Percentiles rank a stretch among this genome's conserved stretches.
These are phyloP conservation scores for Ornithorhynchus anatinus DNA, from an alignment of 2,113 vertebrate species.

Conservation along the genomic window DNA sequence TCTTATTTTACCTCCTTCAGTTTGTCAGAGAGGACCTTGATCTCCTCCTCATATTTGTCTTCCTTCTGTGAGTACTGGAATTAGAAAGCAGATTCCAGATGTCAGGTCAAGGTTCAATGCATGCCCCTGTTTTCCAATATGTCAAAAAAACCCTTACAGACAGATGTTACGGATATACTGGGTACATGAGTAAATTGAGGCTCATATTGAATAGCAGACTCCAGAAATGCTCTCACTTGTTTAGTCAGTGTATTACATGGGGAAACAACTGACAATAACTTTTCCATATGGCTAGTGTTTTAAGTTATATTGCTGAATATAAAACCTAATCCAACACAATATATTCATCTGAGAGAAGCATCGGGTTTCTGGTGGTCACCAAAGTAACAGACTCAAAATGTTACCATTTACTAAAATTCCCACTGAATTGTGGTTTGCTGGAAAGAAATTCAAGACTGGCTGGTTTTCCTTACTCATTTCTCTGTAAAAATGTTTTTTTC, in stretches of 20 bases:
- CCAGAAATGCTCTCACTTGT: constrained; percentile 20
- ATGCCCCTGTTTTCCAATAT: not conserved
- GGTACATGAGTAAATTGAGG: constrained; percentile 22
- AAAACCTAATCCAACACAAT: constrained; percentile 8
- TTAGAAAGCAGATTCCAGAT: constrained; percentile 54
- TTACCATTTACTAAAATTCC: not conserved
- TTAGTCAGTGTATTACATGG: constrained; percentile 51
- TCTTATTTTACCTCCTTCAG: constrained; percentile 91
- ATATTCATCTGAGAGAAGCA: not conserved
- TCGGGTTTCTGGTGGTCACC: not conserved
- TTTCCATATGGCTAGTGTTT: constrained; percentile 5
- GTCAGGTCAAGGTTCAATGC: constrained; percentile 34
- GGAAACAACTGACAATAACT: constrained; percentile 8
- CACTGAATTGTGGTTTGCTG: not conserved
- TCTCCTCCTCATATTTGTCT: constrained; percentile 99
- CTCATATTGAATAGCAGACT: constrained; percentile 24
- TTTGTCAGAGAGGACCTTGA: constrained; percentile 98
- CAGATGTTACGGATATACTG: constrained; percentile 32
- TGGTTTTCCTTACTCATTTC: not conserved
- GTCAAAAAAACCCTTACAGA: not conserved
- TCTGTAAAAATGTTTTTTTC: constrained; percentile 13
- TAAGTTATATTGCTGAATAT: constrained; percentile 30
- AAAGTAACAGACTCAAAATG: not conserved
- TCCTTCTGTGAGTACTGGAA: constrained; percentile 98
- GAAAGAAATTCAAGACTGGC: not conserved